phyloP scores from a whole-genome alignment of 2,797 vertebrate species.

The Enteromius fasciolatus region DNA sequence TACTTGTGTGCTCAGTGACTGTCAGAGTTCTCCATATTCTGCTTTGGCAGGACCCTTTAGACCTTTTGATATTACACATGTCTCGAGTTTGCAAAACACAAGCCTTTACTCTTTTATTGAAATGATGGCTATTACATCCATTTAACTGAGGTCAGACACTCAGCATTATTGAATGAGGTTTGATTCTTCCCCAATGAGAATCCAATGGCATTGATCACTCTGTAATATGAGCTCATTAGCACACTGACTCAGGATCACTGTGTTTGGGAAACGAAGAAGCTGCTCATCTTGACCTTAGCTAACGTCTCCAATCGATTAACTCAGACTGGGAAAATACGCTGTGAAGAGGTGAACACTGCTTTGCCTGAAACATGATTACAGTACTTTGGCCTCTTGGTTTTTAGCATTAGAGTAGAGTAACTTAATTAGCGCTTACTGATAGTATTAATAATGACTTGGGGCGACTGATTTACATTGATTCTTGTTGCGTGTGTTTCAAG shows the following conservation, averaged over 20 bases:
- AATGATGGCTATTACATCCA: constrained; percentile 52
- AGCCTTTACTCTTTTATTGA: constrained; percentile 55
- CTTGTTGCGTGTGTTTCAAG: constrained; percentile 62
- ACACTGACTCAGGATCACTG: constrained; percentile 81
- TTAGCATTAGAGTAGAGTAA: constrained; percentile 76
- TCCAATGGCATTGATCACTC: constrained; percentile 80
- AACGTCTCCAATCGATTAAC: constrained; percentile 86
- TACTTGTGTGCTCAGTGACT: background rate
- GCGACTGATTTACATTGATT: constrained; percentile 66
- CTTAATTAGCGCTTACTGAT: constrained; percentile 67
- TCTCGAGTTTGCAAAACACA: constrained; percentile 60
- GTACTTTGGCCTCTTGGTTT: constrained; percentile 75
- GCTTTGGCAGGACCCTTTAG: constrained; percentile 38
- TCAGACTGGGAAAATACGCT: constrained; percentile 78
- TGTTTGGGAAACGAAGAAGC: constrained; percentile 83
- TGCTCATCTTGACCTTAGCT: constrained; percentile 83
- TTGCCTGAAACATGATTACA: constrained; percentile 78
- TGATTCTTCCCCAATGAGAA: constrained; percentile 62
- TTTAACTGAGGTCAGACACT: constrained; percentile 63
- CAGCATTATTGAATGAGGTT: constrained; percentile 62
- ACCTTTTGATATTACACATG: constrained; percentile 47
- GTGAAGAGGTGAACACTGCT: constrained; percentile 81
- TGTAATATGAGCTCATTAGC: constrained; percentile 87
- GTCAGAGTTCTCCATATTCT: background rate
- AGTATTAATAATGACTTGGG: constrained; percentile 68